phyloP scores from a whole-genome alignment of 1,140 invertebrate species.

The Melanaphis sacchari region DNA sequence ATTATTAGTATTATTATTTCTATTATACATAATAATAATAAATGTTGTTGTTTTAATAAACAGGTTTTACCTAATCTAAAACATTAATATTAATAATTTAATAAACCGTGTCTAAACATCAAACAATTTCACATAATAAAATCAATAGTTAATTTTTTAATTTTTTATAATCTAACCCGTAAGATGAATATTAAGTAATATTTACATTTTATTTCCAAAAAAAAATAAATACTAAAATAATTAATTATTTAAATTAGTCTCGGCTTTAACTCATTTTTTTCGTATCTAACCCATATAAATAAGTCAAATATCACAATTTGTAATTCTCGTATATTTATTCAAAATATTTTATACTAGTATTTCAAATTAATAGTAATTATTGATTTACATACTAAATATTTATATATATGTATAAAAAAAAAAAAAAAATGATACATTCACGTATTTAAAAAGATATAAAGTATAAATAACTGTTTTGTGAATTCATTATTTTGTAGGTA shows the following conservation, averaged over 20 bases:
- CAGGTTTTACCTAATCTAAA: constrained; percentile 20
- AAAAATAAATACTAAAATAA: too few species aligned
- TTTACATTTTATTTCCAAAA: background rate
- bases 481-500: background rate
- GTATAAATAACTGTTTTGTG: background rate
- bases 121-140: background rate
- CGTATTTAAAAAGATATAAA: background rate
- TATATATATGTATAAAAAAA: too few species aligned
- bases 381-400: background rate
- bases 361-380: background rate
- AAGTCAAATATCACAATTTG: background rate
- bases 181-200: background rate
- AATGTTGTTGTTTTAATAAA: constrained; percentile 32
- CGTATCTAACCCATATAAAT: background rate
- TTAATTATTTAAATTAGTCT: background rate
- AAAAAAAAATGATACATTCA: background rate
- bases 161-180: background rate
- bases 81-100: constrained; percentile 20
- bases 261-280: background rate
- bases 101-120: background rate
- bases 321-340: background rate
- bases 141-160: constrained; percentile 11
- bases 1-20: constrained; percentile 10
- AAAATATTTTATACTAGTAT: background rate
- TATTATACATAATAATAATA: constrained; percentile 33